phyloP scores from a whole-genome alignment of 2,888 invertebrate genomes.

The Meiosimyza decipiens region DNA sequence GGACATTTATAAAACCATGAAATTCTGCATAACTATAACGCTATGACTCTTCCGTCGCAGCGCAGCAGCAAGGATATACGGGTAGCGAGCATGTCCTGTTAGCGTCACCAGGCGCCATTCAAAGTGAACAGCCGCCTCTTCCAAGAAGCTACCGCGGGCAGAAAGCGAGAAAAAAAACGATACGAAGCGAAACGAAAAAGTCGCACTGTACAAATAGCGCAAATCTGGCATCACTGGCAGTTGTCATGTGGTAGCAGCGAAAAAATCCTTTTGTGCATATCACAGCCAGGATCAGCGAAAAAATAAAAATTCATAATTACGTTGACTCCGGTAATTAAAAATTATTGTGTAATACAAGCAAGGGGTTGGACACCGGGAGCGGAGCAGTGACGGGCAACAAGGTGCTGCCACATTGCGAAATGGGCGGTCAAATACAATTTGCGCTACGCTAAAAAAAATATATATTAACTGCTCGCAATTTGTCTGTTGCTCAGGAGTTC shows the following conservation, averaged over 20 bases:
- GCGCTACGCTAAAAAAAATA: slow-evolving; percentile 26
- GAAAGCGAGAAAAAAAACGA: slow-evolving; percentile 34
- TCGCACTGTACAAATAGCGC: slow-evolving; percentile 35
- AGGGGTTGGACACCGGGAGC: slow-evolving; percentile 18
- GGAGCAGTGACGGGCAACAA: neutral
- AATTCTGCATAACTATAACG: slow-evolving; percentile 17
- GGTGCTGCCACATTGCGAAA: slow-evolving; percentile 1
- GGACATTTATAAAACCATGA: slow-evolving; percentile 26
- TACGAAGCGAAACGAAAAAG: neutral
- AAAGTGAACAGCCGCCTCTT: slow-evolving; percentile 41
- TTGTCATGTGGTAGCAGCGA: slow-evolving; percentile 48
- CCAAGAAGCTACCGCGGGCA: slow-evolving; percentile 39
- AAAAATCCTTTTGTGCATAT: slow-evolving; percentile 55
- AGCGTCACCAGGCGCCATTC: slow-evolving; percentile 50
- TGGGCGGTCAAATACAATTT: slow-evolving; percentile 39
- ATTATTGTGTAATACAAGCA: slow-evolving; percentile 65
- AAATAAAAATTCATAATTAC: slow-evolving; percentile 68
- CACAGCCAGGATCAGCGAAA: slow-evolving; percentile 54
- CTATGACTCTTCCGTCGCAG: slow-evolving; percentile 34
- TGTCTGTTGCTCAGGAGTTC: slow-evolving; percentile 22
- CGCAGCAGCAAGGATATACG: slow-evolving; percentile 52
- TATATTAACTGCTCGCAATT: slow-evolving; percentile 39
- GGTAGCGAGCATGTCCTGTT: slow-evolving; percentile 51
- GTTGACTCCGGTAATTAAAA: slow-evolving; percentile 68
- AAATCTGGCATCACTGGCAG: slow-evolving; percentile 49